Conservation (phyloP, 1,140 invertebrate genomes). For the Tetranychus urticae region DNA sequence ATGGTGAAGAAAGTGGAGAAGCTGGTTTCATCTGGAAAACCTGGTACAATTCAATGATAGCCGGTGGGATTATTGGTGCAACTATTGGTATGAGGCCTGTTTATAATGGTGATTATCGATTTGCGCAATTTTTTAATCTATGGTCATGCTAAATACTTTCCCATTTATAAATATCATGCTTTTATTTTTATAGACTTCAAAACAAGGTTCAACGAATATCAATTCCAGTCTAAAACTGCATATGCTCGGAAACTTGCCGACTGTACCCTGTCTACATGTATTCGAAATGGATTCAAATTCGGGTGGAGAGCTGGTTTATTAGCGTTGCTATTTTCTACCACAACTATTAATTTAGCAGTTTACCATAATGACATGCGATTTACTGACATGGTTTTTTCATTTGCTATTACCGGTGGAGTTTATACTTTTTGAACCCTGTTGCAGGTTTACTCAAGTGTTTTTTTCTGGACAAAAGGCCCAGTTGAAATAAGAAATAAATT, state of each 20-base stretch:
- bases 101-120: too few relatives aligned
- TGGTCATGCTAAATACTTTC: too few relatives aligned
- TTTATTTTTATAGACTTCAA: background rate
- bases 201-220: background rate
- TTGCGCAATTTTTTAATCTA: too few relatives aligned
- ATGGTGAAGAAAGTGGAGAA: too few relatives aligned
- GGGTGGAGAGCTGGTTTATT: background rate
- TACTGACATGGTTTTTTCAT: background rate
- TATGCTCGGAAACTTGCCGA: slow-evolving; percentile 19
- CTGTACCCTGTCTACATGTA: slow-evolving; percentile 1
- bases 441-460: background rate
- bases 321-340: background rate
- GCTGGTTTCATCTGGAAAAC: too few relatives aligned
- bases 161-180: too few relatives aligned
- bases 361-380: background rate
- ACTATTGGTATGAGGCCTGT: too few relatives aligned
- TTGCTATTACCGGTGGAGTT: background rate
- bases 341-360: background rate
- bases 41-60: too few relatives aligned
- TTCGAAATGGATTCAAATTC: background rate
- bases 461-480: background rate
- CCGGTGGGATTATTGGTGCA: too few relatives aligned
- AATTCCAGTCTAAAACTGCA: background rate
- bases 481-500: too few relatives aligned
- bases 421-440: background rate